Conservation (phyloP, 2,113 vertebrate species). For the Hypanus sabinus region DNA sequence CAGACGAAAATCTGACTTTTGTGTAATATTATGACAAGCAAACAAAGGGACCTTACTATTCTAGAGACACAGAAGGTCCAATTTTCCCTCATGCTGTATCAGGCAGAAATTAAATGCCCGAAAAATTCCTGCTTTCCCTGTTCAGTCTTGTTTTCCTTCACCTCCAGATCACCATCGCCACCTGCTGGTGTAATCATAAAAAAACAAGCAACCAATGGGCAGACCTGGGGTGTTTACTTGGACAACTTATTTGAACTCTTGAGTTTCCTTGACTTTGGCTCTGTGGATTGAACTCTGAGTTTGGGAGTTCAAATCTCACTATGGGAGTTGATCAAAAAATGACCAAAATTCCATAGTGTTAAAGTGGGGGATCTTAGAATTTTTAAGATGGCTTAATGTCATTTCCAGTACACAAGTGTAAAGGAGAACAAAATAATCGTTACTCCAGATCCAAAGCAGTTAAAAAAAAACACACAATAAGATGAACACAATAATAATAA, state of each 20-base stretch:
- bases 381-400: too few species aligned
- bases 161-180: neutral
- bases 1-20: neutral
- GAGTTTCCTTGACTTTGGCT: neutral
- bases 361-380: too few species aligned
- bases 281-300: neutral
- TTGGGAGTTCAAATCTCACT: neutral
- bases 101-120: neutral
- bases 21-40: neutral
- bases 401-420: too few species aligned
- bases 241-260: neutral
- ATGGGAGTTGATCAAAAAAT: neutral
- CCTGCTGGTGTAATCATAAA: neutral
- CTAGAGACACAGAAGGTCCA: neutral
- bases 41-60: neutral
- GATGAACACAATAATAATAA: too few species aligned
- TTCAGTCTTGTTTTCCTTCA: neutral
- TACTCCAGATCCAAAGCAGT: too few species aligned
- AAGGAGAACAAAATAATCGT: too few species aligned
- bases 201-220: too few species aligned
- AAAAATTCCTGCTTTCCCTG: neutral
- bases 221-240: too few species aligned
- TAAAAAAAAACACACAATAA: too few species aligned
- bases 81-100: neutral
- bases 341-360: too few species aligned